Evolutionary conservation across 2,888 invertebrate genomes (phyloP).

Genomic region (Nemoura dubitans): DNA sequence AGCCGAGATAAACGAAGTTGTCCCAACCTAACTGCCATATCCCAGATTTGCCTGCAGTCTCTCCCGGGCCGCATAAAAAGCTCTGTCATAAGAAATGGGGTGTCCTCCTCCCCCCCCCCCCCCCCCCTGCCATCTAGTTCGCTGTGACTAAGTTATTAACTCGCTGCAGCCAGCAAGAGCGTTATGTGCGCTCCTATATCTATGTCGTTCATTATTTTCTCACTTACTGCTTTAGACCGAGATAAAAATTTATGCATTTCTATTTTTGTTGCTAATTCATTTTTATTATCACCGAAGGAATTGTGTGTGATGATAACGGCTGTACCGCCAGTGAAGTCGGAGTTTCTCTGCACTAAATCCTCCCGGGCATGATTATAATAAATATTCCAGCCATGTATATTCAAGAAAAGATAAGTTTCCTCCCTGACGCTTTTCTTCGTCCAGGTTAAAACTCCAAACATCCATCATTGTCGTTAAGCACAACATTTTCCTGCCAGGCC

Average conservation of each 20-base stretch:
- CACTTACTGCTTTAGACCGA: not conserved
- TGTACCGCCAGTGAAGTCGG: not conserved
- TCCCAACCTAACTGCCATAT: not conserved
- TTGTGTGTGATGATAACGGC: conserved; percentile 42
- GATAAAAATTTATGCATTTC: conserved; percentile 44
- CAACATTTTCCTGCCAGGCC: not conserved
- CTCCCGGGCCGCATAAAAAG: conserved; percentile 38
- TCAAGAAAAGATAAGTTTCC: conserved; percentile 38
- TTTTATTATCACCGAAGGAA: conserved; percentile 51
- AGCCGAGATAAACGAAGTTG: not conserved
- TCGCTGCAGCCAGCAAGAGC: not conserved
- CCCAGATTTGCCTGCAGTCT: not conserved
- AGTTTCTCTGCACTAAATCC: conserved; percentile 25
- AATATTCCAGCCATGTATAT: conserved; percentile 44
- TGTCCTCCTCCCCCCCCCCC: not conserved
- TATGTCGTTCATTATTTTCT: conserved; percentile 30
- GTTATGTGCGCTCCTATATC: not conserved
- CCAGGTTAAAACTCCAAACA: not conserved
- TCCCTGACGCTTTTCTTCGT: conserved; percentile 32
- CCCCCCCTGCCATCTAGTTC: not conserved
- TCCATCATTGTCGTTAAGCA: conserved; percentile 34
- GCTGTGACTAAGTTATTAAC: conserved; percentile 8
- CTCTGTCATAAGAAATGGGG: conserved; percentile 27
- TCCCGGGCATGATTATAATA: conserved; percentile 46
- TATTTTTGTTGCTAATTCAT: conserved; percentile 51